phyloP scores from a whole-genome alignment of 2,797 vertebrate species.

The Spondyliosoma cantharus region DNA sequence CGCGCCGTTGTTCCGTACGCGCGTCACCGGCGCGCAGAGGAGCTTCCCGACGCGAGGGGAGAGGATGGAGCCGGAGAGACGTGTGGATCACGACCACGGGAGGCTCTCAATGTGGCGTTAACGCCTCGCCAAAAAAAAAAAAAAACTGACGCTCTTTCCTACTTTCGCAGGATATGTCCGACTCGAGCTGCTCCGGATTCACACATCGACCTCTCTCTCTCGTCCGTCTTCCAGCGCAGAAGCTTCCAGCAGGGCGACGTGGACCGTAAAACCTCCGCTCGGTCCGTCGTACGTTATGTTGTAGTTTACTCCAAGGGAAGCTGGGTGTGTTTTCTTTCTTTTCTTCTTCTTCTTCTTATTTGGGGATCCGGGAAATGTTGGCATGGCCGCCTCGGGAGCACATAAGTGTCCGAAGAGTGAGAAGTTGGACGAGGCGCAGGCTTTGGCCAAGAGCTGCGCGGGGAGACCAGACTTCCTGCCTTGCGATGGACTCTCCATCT shows the following conservation, averaged over 20 bases:
- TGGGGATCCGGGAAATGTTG: constrained; percentile 75
- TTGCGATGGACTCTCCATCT: constrained; percentile 97
- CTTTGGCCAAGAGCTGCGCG: constrained; percentile 95
- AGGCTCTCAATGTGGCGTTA: constrained; percentile 48
- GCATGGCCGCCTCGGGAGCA: constrained; percentile 83
- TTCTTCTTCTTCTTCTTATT: background rate
- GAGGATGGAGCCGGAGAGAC: constrained; percentile 55
- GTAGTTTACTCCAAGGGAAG: constrained; percentile 59
- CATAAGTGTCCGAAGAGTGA: constrained; percentile 90
- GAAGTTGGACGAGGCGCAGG: constrained; percentile 99
- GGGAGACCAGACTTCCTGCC: constrained; percentile 98
- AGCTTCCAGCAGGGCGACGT: constrained; percentile 44
- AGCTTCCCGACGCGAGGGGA: constrained; percentile 68
- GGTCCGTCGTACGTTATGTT: constrained; percentile 50
- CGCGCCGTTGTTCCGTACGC: constrained; percentile 66
- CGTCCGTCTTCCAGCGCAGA: constrained; percentile 38
- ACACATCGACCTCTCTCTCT: constrained; percentile 12
- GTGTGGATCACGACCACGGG: constrained; percentile 60
- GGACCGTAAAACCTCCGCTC: constrained; percentile 49
- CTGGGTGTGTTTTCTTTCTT: constrained; percentile 18
- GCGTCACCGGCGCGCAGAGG: constrained; percentile 73
- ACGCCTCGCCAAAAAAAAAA: background rate
- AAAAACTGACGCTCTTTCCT: constrained; percentile 10
- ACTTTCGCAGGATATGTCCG: constrained; percentile 32
- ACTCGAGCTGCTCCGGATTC: constrained; percentile 50